These are phyloP conservation scores for Rhynchopsitta pachyrhyncha DNA, from an alignment of 2,113 vertebrate genomes.

Conservation along the genomic window DNA sequence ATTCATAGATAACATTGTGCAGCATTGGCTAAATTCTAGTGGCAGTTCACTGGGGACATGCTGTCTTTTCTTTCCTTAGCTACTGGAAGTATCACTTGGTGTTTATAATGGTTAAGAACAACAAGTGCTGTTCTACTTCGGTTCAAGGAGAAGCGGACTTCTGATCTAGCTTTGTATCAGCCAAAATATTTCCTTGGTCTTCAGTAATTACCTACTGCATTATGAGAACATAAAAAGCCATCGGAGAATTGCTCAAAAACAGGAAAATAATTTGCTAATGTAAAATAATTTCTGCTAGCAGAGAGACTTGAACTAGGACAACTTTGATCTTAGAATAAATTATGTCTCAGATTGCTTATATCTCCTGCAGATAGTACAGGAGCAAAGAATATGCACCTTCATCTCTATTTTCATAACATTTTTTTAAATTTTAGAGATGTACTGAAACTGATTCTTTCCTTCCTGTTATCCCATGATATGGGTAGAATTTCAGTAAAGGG, in stretches of 20 bases:
- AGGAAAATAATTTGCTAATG: slow-evolving; percentile 19
- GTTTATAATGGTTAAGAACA: not conserved
- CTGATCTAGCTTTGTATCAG: not conserved
- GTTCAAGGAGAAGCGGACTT: not conserved
- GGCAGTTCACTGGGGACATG: not conserved
- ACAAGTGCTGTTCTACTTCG: not conserved
- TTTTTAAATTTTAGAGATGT: not conserved
- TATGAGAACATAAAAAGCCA: not conserved
- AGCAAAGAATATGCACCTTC: not conserved
- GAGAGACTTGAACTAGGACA: slow-evolving; percentile 40
- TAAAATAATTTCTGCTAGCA: not conserved
- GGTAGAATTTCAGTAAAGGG: not conserved
- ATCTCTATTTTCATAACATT: not conserved
- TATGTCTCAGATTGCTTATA: slow-evolving; percentile 22
- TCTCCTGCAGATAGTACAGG: not conserved
- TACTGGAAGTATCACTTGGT: not conserved
- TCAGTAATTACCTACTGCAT: not conserved
- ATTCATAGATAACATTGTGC: not conserved
- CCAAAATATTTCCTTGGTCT: not conserved
- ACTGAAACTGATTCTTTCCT: not conserved
- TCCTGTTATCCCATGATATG: not conserved
- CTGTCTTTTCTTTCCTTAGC: not conserved
- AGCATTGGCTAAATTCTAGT: not conserved
- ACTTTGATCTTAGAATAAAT: slow-evolving; percentile 64
- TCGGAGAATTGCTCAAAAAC: not conserved